Percentiles rank a stretch among this genome's conserved stretches.
phyloP scores from a whole-genome alignment of 2,888 invertebrate genomes.

The Sceliomorpha sp. region DNA sequence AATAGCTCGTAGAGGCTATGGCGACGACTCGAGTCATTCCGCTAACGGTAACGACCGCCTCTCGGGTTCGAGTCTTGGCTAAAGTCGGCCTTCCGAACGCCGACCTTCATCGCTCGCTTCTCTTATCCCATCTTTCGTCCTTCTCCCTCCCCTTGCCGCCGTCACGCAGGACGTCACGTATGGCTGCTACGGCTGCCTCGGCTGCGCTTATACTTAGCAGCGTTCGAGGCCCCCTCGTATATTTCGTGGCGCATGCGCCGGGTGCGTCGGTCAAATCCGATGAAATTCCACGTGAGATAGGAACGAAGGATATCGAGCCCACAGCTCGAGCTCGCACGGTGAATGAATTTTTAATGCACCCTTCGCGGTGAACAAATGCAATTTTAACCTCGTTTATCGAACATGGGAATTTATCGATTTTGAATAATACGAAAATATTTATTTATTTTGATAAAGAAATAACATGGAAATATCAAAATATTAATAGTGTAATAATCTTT shows the following conservation, averaged over 20 bases:
- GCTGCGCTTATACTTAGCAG: slow-evolving; percentile 26
- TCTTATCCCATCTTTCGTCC: too few species aligned
- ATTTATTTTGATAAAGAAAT: too few species aligned
- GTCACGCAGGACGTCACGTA: slow-evolving; percentile 28
- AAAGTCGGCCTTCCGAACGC: slow-evolving; percentile 73
- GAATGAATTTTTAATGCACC: slow-evolving; percentile 14
- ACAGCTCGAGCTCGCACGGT: slow-evolving; percentile 3
- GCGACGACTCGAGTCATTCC: slow-evolving; percentile 73
- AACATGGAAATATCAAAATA: too few species aligned
- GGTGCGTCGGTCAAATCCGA: slow-evolving; percentile 28
- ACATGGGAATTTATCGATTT: too few species aligned
- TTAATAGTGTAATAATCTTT: too few species aligned
- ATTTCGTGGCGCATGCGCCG: slow-evolving; percentile 62
- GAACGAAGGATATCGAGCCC: slow-evolving; percentile 19
- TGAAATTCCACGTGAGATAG: slow-evolving; percentile 36
- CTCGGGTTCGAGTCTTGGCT: slow-evolving; percentile 78
- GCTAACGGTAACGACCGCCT: slow-evolving; percentile 79
- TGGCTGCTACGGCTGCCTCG: too few species aligned
- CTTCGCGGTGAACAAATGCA: too few species aligned
- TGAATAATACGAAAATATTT: too few species aligned
- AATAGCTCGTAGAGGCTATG: slow-evolving; percentile 77
- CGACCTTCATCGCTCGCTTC: slow-evolving; percentile 51
- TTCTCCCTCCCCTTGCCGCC: too few species aligned
- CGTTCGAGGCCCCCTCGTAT: slow-evolving; percentile 33
- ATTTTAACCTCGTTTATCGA: too few species aligned